Base-by-base conservation (phyloP, 2,113 vertebrate species). In the Ictalurus furcatus region DNA sequence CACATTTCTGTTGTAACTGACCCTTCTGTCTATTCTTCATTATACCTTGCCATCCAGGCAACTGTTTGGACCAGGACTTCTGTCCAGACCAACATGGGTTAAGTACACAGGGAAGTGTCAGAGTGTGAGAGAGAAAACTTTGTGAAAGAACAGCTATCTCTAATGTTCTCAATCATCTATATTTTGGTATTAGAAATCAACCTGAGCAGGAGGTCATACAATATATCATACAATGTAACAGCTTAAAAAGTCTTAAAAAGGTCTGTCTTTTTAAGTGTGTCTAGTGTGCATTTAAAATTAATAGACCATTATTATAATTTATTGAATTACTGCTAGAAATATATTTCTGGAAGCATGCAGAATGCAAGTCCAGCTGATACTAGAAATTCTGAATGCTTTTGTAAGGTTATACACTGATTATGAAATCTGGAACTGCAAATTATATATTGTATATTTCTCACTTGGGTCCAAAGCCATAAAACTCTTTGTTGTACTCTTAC, bases 31-130 rank as follows among this genome's bases (percentile, higher is more conserved):
- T 80, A 81, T 44, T 71, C 85, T 87, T 84, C 74, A 92, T 92
- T 92, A 89, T 92, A 86, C 69, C 52, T 48, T 37, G 48, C 28
- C 23, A 78, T 37, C 40, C 61, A 63, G 89, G 88, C 90, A 93
- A 92, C 89, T 90, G 89, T 84, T 78, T 76, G 65, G 84, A 92
- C 65, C 90, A 91, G 92, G 90, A 88, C 52, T 69, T 82, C 59
- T 71, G 37, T 91, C 88, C 82, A 9, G 92, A 93, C 85, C 84
- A 25, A 82, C 65, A 40, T 73, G 71, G 88, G 89, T 89, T 73
- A 91, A 89, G 90, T 67, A 76, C 85, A 91, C 54, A 34, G 78
- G 83, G 30, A 16, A 86, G 79, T 81, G 67, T 34, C 14, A 85
- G 37, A 56, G n/a, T 34, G 21, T 83, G 9, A 37, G 56, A 58